Evolutionary conservation across 2,113 vertebrate species (phyloP), one percentile per base, ranked within the genome.

Genomic region (Poeciliopsis retropinna): DNA sequence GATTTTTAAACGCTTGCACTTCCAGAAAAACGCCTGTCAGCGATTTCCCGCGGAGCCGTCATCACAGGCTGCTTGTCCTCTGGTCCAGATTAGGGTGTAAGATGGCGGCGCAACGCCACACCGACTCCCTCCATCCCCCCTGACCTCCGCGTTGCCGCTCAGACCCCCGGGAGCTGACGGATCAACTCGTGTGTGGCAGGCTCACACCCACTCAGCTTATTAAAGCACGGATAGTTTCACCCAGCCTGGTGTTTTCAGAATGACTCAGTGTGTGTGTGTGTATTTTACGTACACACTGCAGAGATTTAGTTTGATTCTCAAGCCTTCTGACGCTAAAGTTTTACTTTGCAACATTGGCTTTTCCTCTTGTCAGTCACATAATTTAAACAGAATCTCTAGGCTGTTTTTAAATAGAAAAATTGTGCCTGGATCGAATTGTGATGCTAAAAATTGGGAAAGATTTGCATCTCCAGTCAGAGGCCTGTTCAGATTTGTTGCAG

Each of bases 231-330:
- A 82, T 84, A 70, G 22, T 29, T 47, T 66, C 27, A 3, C 60
- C 34, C 77, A 22, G 80, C 77, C 64, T 3, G 0, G 70, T 61
- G 70, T 77, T 89, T 80, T n/a, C 51, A 72, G 72, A 66, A 31
- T 78, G 78, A 82, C 64, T 83, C 78, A 57, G 31, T 62, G 64
- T 7, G 68, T 82, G 31, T 32, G 31, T 32, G 31, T 32, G 8
- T 34, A n/a, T 31, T 39, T 81, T 73, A 81, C 60, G 29, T 39
- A 11, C 47, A 32, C 32, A 28, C 39, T 57, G 51, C 22, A 57
- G 9, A 57, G 7, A 57, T 25, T 57, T 25, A 10, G 25, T 10
- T n/a, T 54, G 51, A 54, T n/a, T 54, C 44, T 47, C 44, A 47
- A 15, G 15, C 44, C 44, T 47, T 17, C 44, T 47, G 44, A 47